Conservation (phyloP, 2,797 vertebrate genomes). For the Buceros bicornis region DNA sequence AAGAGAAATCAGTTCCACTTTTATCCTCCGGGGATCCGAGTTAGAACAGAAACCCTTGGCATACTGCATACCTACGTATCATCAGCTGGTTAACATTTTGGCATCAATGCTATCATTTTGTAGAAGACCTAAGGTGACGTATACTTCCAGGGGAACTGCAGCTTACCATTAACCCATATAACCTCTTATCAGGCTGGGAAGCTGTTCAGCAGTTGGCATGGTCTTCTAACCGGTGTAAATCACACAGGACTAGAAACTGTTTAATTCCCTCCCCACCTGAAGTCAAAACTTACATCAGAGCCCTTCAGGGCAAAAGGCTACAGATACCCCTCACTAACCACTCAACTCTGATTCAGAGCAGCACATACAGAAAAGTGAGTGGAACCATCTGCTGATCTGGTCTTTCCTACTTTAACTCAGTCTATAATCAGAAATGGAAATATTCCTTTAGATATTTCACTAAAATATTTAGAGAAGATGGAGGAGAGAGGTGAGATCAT, state of each 20-base stretch:
- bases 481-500: background rate
- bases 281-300: background rate
- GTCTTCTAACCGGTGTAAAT: background rate
- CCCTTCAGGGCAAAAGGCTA: background rate
- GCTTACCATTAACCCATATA: background rate
- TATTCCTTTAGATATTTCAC: background rate
- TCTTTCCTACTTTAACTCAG: background rate
- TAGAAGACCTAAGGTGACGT: background rate
- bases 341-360: background rate
- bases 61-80: background rate
- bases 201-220: background rate
- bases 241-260: background rate
- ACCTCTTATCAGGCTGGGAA: background rate
- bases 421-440: background rate
- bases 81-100: background rate
- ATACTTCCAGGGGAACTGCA: background rate
- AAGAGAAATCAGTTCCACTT: background rate
- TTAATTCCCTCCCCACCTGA: background rate
- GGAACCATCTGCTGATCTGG: background rate
- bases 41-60: background rate
- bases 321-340: background rate
- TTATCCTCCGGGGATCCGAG: background rate
- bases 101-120: background rate
- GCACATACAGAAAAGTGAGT: background rate
- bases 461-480: background rate